A percentile compares a stretch with the other conserved stretches of the same genome.
Conservation (phyloP, 2,797 vertebrate genomes). For the Corythornis leucogaster region DNA sequence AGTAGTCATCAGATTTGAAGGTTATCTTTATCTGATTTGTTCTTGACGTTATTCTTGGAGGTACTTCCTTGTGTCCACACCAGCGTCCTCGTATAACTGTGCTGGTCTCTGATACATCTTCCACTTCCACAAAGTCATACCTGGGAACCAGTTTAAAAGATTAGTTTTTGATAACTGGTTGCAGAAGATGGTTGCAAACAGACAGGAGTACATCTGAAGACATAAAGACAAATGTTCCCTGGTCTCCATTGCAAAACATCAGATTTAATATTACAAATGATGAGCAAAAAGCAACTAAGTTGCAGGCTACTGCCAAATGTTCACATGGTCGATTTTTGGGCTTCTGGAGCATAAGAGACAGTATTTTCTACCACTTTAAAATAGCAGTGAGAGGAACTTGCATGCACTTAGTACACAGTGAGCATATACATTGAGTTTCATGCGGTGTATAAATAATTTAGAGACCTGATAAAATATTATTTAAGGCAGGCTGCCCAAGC, state of each 20-base stretch:
- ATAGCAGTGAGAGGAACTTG: background rate
- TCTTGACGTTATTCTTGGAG: constrained; percentile 90
- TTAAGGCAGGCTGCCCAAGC: background rate
- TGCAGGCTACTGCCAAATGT: background rate
- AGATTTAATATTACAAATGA: background rate
- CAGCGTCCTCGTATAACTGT: constrained; percentile 93
- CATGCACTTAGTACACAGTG: background rate
- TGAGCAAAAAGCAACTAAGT: background rate
- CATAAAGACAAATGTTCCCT: background rate
- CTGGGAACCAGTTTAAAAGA: constrained; percentile 72
- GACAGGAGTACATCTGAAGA: background rate
- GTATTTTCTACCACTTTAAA: background rate
- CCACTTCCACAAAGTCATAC: constrained; percentile 97
- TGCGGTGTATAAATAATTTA: constrained; percentile 14
- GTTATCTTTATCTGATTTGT: constrained; percentile 91
- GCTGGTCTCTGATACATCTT: constrained; percentile 90
- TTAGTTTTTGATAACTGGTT: background rate
- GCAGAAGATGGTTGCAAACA: background rate
- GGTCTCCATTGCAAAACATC: background rate
- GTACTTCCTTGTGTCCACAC: constrained; percentile 91
- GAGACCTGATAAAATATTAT: constrained; percentile 15
- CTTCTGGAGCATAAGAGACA: background rate
- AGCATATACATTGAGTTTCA: rapidly evolving
- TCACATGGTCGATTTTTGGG: background rate
- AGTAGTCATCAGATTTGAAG: constrained; percentile 96